Conservation (phyloP, 2,888 invertebrate genomes). For the Diaprepes abbreviatus region DNA sequence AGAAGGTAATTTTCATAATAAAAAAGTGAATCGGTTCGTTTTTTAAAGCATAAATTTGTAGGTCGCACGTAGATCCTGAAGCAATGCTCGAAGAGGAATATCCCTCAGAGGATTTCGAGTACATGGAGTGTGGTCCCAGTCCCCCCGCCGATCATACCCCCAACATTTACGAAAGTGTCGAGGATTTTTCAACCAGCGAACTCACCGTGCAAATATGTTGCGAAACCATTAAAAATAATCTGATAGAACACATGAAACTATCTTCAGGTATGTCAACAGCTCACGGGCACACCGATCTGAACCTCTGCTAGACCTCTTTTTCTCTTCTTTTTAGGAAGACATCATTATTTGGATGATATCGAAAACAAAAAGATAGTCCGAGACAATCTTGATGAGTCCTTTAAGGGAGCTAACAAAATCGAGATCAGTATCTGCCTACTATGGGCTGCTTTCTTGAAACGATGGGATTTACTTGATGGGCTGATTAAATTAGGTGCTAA, state of each 20-base stretch:
- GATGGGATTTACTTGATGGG: constrained; percentile 76
- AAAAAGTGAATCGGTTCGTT: too few species aligned
- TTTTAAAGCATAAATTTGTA: not conserved
- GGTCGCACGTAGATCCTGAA: constrained; percentile 60
- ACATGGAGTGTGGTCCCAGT: constrained; percentile 84
- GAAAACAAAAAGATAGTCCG: constrained; percentile 77
- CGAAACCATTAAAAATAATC: constrained; percentile 80
- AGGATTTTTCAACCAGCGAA: constrained; percentile 75
- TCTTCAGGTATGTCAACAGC: constrained; percentile 68
- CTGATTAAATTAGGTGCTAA: constrained; percentile 80
- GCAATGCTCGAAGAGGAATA: constrained; percentile 76
- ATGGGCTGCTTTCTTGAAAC: constrained; percentile 82
- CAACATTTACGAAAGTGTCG: constrained; percentile 86
- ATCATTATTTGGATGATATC: constrained; percentile 80
- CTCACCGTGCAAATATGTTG: constrained; percentile 81
- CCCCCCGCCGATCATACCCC: constrained; percentile 86
- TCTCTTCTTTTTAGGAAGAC: constrained; percentile 68
- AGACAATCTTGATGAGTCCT: constrained; percentile 71
- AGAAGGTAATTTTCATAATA: constrained; percentile 47
- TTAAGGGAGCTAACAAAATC: constrained; percentile 72
- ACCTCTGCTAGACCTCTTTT: not conserved
- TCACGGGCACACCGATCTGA: too few species aligned
- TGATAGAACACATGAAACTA: constrained; percentile 80
- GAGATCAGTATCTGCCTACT: constrained; percentile 81
- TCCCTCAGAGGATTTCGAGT: constrained; percentile 74